phyloP scores from a whole-genome alignment of 2,888 invertebrate species.

The Macaria notata region DNA sequence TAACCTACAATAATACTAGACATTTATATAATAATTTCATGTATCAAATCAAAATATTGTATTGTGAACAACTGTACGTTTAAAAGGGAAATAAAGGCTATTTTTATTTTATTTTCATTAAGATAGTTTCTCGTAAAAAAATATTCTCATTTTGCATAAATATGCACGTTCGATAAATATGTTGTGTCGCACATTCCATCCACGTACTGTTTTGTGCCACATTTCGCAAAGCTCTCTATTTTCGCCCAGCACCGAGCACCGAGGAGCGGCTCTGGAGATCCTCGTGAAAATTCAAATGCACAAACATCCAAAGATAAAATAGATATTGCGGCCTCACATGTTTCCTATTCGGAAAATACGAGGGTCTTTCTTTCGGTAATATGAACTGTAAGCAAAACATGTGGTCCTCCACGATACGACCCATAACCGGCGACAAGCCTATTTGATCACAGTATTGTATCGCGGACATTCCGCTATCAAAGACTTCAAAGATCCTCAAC shows the following conservation, averaged over 20 bases:
- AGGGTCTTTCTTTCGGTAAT: conserved; percentile 25
- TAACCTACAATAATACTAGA: no score
- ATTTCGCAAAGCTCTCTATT: conserved; percentile 17
- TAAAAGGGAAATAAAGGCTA: no score
- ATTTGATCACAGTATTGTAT: conserved; percentile 50
- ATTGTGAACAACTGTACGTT: no score
- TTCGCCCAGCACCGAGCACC: conserved; percentile 17
- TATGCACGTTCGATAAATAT: no score
- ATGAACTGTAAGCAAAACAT: conserved; percentile 31
- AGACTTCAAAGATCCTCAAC: conserved; percentile 60
- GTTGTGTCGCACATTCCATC: neutral
- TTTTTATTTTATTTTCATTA: no score
- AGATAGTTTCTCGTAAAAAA: no score
- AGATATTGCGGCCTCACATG: conserved; percentile 22
- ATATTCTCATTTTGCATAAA: no score
- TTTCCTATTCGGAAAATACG: conserved; percentile 27
- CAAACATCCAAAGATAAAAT: conserved; percentile 19
- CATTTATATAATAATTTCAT: no score
- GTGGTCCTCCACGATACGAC: conserved; percentile 24
- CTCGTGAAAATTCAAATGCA: conserved; percentile 24
- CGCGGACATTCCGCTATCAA: conserved; percentile 47
- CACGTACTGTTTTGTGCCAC: conserved; percentile 9
- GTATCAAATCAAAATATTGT: no score
- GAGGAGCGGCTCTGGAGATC: conserved; percentile 7
- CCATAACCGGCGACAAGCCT: conserved; percentile 26